A percentile compares a stretch with the other conserved stretches of the same genome.
Conservation (phyloP, 2,113 vertebrate genomes). For the Xiphorhynchus elegans region DNA sequence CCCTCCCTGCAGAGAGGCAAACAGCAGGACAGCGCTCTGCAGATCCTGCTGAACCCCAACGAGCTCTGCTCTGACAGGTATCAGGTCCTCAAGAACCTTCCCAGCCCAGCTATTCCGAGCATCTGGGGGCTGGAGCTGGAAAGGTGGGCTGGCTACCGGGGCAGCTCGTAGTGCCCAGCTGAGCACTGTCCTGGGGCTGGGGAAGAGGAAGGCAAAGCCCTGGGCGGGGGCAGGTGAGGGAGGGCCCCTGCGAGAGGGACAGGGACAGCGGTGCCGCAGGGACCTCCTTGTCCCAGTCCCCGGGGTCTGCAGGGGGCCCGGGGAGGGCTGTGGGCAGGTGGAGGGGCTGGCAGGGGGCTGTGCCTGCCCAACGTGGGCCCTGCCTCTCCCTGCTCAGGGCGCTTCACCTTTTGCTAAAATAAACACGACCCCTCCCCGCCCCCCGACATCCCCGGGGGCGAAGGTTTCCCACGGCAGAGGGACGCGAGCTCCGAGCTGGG, state of each 20-base stretch:
- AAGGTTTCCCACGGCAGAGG: not conserved
- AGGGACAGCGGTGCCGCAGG: not conserved
- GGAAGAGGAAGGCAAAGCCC: not conserved
- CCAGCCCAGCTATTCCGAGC: not conserved
- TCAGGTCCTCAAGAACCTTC: too few relatives aligned
- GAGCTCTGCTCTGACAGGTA: not conserved
- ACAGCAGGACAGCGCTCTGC: rapidly evolving
- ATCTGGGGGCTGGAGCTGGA: not conserved
- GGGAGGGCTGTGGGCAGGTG: not conserved
- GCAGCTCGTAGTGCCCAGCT: rapidly evolving
- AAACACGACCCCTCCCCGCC: not conserved
- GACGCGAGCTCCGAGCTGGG: not conserved
- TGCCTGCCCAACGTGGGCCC: rapidly evolving
- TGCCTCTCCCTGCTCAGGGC: not conserved
- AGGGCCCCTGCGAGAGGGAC: not conserved
- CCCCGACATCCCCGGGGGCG: rapidly evolving
- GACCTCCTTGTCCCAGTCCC: not conserved
- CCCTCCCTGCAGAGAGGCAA: not conserved
- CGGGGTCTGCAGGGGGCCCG: not conserved
- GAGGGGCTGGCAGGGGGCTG: not conserved
- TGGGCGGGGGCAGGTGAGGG: rapidly evolving
- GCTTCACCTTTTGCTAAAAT: not conserved
- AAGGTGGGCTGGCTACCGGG: not conserved
- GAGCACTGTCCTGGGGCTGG: not conserved
- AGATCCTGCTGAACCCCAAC: not conserved